Conservation (phyloP, 2,797 vertebrate genomes). For the Phrynocephalus forsythii region DNA sequence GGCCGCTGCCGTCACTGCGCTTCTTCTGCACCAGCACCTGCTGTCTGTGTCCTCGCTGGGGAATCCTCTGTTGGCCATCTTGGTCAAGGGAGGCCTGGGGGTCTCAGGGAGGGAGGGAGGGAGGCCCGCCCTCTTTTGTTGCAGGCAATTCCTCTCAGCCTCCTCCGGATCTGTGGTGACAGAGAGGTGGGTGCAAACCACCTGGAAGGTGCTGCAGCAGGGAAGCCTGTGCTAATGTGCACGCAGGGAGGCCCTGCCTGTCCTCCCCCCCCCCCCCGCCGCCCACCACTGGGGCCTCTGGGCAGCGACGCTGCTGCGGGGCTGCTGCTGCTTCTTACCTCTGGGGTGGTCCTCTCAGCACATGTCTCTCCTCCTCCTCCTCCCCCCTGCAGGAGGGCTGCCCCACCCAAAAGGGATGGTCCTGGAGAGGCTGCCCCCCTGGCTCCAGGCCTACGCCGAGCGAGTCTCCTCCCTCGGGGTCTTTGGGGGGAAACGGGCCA, state of each 20-base stretch:
- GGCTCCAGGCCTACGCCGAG: slow-evolving; percentile 84
- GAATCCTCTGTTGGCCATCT: neutral
- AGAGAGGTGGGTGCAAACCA: too few species aligned
- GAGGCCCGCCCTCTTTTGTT: too few species aligned
- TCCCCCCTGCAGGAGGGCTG: slow-evolving; percentile 79
- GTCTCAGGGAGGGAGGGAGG: too few species aligned
- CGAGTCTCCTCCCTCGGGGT: slow-evolving; percentile 85
- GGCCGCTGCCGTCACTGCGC: too few species aligned
- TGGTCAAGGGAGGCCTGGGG: neutral
- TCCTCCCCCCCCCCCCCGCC: too few species aligned
- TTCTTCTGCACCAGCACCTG: too few species aligned
- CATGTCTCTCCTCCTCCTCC: neutral
- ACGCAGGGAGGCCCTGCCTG: neutral
- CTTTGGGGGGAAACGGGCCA: slow-evolving; percentile 86
- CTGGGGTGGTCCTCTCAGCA: neutral
- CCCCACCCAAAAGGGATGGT: slow-evolving; percentile 90
- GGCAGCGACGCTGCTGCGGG: too few species aligned
- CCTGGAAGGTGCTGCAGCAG: too few species aligned
- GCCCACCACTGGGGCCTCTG: neutral
- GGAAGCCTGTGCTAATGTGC: neutral
- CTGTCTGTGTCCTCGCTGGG: too few species aligned
- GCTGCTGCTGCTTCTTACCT: neutral
- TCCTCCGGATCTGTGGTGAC: neutral
- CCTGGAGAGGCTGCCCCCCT: slow-evolving; percentile 85
- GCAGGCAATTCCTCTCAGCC: neutral